phyloP scores from a whole-genome alignment of 2,888 invertebrate species.

The Augochlorella aurata region DNA sequence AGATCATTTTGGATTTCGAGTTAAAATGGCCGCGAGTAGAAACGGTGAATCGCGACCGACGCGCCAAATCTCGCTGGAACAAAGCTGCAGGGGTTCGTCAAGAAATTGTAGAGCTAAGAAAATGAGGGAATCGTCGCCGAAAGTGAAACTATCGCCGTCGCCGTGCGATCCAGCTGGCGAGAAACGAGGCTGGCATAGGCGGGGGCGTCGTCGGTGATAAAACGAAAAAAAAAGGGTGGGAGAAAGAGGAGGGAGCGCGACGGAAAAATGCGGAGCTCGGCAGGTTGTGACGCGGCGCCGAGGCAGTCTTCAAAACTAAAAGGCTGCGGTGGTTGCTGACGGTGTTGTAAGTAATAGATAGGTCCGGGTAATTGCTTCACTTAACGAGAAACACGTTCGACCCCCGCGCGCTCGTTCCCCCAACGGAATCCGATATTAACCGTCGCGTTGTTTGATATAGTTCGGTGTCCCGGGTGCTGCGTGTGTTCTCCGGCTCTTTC shows the following conservation, averaged over 20 bases:
- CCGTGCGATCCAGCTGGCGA: slow-evolving; percentile 16
- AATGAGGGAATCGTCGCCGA: slow-evolving; percentile 8
- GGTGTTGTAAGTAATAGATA: slow-evolving; percentile 80
- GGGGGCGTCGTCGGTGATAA: background rate
- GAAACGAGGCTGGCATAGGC: background rate
- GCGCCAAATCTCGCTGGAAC: background rate
- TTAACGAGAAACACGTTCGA: slow-evolving; percentile 81
- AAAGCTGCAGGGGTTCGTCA: background rate
- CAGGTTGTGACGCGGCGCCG: slow-evolving; percentile 61
- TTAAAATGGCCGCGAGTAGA: no score
- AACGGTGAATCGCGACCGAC: no score
- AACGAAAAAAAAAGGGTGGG: background rate
- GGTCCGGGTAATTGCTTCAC: slow-evolving; percentile 81
- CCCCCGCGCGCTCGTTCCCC: slow-evolving; percentile 59
- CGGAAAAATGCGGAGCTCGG: slow-evolving; percentile 54
- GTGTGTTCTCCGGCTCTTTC: slow-evolving; percentile 61
- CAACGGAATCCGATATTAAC: slow-evolving; percentile 72
- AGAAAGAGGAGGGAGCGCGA: background rate
- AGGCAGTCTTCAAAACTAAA: slow-evolving; percentile 77
- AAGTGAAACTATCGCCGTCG: slow-evolving; percentile 54
- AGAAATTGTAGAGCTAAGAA: background rate
- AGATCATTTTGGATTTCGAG: no score
- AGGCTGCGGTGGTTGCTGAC: slow-evolving; percentile 80
- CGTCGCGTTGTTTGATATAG: slow-evolving; percentile 74
- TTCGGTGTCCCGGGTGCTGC: slow-evolving; percentile 58